Percentiles rank a stretch among this genome's conserved stretches.
Conservation (phyloP, 2,797 vertebrate genomes). For the Peromyscus melanophrys region DNA sequence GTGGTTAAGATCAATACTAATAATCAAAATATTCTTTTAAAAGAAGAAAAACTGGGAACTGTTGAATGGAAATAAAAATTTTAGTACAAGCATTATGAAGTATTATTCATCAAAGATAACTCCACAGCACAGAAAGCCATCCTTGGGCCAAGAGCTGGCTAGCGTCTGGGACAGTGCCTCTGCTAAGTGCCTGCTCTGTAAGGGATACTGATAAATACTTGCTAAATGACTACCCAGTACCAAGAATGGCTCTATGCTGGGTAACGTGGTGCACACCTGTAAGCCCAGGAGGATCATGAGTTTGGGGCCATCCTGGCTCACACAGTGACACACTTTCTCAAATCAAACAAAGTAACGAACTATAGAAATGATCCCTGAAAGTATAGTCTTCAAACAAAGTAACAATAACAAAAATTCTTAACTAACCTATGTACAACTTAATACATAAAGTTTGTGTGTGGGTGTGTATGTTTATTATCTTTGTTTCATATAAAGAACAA, state of each 20-base stretch:
- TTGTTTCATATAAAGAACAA: neutral
- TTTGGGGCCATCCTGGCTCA: neutral
- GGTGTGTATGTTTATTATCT: neutral
- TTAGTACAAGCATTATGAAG: neutral
- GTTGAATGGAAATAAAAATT: neutral
- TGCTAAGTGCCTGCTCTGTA: too few species aligned
- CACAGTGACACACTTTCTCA: neutral
- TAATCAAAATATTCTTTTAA: neutral
- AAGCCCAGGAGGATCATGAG: neutral
- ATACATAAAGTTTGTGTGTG: neutral
- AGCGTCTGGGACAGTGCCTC: rapidly evolving
- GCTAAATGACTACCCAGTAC: neutral
- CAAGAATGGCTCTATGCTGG: neutral
- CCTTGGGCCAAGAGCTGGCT: neutral
- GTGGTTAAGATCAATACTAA: neutral
- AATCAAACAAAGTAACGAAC: neutral
- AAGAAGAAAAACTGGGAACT: neutral
- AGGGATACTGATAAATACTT: neutral
- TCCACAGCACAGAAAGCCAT: neutral
- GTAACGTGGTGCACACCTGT: neutral
- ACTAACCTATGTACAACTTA: rapidly evolving
- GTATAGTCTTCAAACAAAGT: neutral
- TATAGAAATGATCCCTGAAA: too few species aligned
- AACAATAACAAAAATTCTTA: neutral
- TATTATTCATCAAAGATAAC: neutral